Evolutionary conservation across 2,888 invertebrate genomes (phyloP), one percentile per base, ranked within the genome.

Genomic region (Monoplex corrugatus): DNA sequence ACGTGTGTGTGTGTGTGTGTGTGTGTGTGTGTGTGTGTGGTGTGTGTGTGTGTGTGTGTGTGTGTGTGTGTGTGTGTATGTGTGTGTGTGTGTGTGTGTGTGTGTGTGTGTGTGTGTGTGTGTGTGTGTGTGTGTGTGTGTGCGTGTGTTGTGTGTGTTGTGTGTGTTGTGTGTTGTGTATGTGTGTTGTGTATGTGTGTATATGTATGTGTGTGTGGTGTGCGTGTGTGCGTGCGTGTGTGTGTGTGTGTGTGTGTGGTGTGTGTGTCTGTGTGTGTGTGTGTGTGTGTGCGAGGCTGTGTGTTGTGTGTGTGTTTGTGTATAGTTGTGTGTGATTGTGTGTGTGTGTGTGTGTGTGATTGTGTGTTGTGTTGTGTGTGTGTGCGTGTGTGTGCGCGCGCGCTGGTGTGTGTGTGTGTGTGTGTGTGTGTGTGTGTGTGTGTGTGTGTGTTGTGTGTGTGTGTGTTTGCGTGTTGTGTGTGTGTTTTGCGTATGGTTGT

Each of bases 41-140:
- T 68, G 68, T 68, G 68, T 68, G 68, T 68, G 68, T 68, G 68
- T 68, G 68, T 68, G 68, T 68, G 68, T 68, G 68, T 68, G 50
- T 50, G 50, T 50, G 50, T 50, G 50, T 63, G 50, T 50, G 50
- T 50, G 50, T 50, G 50, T 50, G 50, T 50, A 50, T 50, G 50
- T 50, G 50, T 68, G 68, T 68, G 68, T 68, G 68, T 68, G 68
- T 68, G 68, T n/a, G 68, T 68, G 68, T 68, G 68, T 68, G 68
- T 68, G 68, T 68, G 68, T n/a, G n/a, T 68, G 68, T 68, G 68
- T 68, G 68, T 68, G 68, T n/a, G 68, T 1, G 1, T 28, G 68
- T 23, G 23, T 68, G 68, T 68, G 23, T 23, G 1, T 68, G 23
- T 23, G 68, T 68, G 68, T 23, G n/a, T 68, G n/a, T n/a, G n/a